Conservation (phyloP, 1,140 invertebrate genomes). For the Lepidurus apus region DNA sequence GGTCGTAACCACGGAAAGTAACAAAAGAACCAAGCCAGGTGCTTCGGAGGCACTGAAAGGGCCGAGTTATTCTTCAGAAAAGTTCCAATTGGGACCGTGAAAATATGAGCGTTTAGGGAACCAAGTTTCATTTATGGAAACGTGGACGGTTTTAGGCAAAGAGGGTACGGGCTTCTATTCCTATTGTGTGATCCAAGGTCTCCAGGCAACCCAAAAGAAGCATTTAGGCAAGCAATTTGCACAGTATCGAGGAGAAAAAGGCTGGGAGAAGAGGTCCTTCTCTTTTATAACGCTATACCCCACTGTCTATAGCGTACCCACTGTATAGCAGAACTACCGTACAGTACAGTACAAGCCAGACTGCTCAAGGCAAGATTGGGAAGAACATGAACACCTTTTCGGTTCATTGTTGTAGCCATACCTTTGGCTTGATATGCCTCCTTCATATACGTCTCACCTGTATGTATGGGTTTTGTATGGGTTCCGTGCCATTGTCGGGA, state of each 20-base stretch:
- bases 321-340: too few species aligned
- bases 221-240: not conserved
- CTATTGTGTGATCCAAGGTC: not conserved
- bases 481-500: not conserved
- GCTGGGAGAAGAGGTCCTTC: not conserved
- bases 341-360: not conserved
- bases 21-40: not conserved
- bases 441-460: not conserved
- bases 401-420: slow-evolving; percentile 15
- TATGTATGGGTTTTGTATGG: not conserved
- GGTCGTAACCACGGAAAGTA: not conserved
- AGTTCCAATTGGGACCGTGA: not conserved
- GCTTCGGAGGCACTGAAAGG: not conserved
- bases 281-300: not conserved
- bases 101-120: not conserved
- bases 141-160: not conserved
- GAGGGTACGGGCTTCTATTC: not conserved
- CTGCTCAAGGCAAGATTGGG: not conserved
- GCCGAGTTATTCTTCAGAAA: not conserved
- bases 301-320: not conserved
- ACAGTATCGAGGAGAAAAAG: not conserved
- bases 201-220: not conserved
- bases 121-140: not conserved
- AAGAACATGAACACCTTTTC: slow-evolving; percentile 3
- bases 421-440: not conserved